Evolutionary conservation across 2,113 vertebrate genomes (phyloP).

Genomic region (Anser cygnoides): DNA sequence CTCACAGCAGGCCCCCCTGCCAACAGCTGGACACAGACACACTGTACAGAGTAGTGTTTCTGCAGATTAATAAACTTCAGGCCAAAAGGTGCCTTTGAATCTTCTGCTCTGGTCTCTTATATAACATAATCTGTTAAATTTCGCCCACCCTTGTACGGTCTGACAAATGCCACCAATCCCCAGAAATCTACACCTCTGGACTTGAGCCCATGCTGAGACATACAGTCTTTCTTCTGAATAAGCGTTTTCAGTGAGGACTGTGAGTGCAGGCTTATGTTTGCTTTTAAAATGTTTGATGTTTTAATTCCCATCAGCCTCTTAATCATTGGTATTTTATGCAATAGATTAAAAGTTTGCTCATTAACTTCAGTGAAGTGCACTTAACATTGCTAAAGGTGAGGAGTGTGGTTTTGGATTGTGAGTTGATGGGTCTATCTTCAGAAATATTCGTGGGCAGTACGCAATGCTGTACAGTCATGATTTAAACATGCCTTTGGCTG

Average conservation of each 20-base stretch:
- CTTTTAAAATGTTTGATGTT: not conserved
- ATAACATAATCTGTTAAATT: not conserved
- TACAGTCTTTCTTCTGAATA: not conserved
- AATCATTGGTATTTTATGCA: not conserved
- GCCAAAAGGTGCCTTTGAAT: not conserved
- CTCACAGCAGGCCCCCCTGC: fast-evolving
- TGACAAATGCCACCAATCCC: not conserved
- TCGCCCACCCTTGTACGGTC: not conserved
- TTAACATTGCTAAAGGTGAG: not conserved
- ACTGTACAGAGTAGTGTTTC: fast-evolving
- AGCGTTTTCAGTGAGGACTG: not conserved
- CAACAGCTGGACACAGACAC: not conserved
- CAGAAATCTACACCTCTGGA: not conserved
- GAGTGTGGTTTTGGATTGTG: not conserved
- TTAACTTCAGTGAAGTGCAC: not conserved
- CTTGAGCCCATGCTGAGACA: not conserved
- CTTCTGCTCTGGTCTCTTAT: not conserved
- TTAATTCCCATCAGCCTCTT: not conserved
- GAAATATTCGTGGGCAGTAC: not conserved
- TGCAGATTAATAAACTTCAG: not conserved
- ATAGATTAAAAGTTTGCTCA: not conserved
- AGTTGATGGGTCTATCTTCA: not conserved
- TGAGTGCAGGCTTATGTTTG: not conserved
- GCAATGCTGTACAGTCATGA: not conserved
- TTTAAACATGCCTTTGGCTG: not conserved